These are phyloP conservation scores for Chelidonichthys spinosus DNA, from an alignment of 2,797 vertebrate genomes.

Conservation along the genomic window DNA sequence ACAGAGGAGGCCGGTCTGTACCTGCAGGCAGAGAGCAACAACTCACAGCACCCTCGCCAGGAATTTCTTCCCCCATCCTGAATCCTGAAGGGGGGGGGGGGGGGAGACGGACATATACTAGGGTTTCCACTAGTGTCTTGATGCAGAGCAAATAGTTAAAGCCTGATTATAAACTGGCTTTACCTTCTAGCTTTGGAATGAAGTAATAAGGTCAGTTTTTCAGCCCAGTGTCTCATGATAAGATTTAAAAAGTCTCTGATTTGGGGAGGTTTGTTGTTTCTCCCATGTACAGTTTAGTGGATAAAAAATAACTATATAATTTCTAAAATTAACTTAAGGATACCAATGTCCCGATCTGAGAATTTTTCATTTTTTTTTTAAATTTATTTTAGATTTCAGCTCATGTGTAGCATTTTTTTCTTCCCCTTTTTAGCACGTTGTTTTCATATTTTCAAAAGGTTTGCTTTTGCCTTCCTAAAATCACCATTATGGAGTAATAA, in stretches of 20 bases:
- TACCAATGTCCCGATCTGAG: too few species aligned
- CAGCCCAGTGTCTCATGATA: background rate
- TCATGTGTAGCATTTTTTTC: background rate
- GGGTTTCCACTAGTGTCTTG: conserved; percentile 31
- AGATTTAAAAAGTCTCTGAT: background rate
- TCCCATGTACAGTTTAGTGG: background rate
- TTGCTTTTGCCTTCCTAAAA: background rate
- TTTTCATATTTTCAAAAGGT: conserved; percentile 1
- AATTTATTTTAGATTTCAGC: background rate
- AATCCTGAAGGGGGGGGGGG: conserved; percentile 8
- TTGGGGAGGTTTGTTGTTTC: background rate
- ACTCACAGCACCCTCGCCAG: conserved; percentile 66
- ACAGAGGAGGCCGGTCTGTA: conserved; percentile 76
- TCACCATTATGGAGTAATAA: background rate
- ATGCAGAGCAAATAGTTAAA: conserved; percentile 5
- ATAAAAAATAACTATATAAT: background rate
- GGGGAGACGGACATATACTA: conserved; percentile 2
- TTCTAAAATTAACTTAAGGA: background rate
- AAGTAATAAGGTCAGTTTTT: background rate
- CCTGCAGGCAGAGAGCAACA: conserved; percentile 77
- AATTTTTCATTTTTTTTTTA: background rate
- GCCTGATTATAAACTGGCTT: background rate
- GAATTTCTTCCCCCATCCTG: conserved; percentile 65
- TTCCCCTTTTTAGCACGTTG: background rate
- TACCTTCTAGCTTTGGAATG: background rate